These are phyloP conservation scores for Sebastes itinus DNA, from an alignment of 2,797 vertebrate genomes.

Conservation along the genomic window DNA sequence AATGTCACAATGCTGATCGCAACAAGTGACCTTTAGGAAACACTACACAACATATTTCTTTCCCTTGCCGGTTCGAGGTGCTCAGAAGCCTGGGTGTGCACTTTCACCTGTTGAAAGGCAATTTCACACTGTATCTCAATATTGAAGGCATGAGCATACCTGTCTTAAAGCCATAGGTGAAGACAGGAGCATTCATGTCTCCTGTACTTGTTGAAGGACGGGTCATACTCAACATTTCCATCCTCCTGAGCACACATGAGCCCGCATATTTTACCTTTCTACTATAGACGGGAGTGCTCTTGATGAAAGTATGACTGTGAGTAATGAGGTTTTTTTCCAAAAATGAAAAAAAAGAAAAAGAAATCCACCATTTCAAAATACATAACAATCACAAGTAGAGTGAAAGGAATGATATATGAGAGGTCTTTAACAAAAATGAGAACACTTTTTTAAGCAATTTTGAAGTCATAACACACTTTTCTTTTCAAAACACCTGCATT, in stretches of 20 bases:
- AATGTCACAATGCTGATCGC: not conserved
- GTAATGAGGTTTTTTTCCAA: constrained; percentile 3
- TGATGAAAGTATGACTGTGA: constrained; percentile 20
- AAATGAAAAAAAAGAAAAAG: not conserved
- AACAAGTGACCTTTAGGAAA: not conserved
- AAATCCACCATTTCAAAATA: not conserved
- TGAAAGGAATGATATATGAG: not conserved
- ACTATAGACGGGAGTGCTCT: not conserved
- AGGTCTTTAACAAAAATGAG: not conserved
- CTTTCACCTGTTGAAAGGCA: constrained; percentile 17
- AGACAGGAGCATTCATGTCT: constrained; percentile 45
- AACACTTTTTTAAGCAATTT: not conserved
- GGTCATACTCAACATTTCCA: constrained; percentile 40
- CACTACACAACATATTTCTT: not conserved
- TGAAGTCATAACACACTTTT: not conserved
- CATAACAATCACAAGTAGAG: not conserved
- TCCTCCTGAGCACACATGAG: constrained; percentile 28
- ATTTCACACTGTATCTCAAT: constrained; percentile 19
- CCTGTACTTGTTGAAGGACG: constrained; percentile 46
- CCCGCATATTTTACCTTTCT: constrained; percentile 34
- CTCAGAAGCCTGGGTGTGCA: not conserved
- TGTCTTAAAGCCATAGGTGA: constrained; percentile 19
- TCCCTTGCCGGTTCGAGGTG: not conserved
- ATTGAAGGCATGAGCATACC: constrained; percentile 42
- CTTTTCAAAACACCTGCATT: not conserved